Evolutionary conservation across 2,797 vertebrate genomes (phyloP).

Genomic region (Peromyscus eremicus): DNA sequence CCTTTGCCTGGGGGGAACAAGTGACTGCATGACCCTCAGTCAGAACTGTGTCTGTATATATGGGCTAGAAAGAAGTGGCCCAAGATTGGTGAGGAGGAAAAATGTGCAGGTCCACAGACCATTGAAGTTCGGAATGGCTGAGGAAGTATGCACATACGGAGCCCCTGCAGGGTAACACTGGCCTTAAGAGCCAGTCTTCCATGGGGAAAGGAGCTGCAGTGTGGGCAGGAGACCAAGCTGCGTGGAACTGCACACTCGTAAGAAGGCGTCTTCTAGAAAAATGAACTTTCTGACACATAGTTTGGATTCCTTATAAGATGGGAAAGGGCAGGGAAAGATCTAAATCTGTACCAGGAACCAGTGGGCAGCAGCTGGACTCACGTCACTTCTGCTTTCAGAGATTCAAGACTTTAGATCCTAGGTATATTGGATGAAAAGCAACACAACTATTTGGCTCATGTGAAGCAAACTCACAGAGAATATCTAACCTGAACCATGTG

Average conservation of each 20-base stretch:
- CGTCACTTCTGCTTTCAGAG: background rate
- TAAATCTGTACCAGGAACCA: background rate
- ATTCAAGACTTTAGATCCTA: background rate
- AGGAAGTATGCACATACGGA: background rate
- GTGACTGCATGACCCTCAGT: too few species aligned
- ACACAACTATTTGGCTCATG: background rate
- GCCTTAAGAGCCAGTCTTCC: background rate
- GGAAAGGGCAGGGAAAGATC: background rate
- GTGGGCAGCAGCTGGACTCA: background rate
- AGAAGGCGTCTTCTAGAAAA: background rate
- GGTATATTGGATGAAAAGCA: background rate
- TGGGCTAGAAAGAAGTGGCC: background rate
- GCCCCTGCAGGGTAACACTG: background rate
- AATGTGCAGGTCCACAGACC: background rate
- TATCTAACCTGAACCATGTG: background rate
- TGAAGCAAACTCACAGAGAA: background rate
- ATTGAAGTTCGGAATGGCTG: background rate
- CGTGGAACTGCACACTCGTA: background rate
- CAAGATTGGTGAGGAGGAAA: background rate
- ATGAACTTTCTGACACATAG: background rate
- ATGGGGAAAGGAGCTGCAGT: background rate
- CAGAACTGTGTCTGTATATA: background rate
- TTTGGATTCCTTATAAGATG: background rate
- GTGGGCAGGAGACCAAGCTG: background rate
- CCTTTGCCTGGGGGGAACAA: background rate